Conservation (phyloP, 2,888 invertebrate species). For the Drosophila greeni region DNA sequence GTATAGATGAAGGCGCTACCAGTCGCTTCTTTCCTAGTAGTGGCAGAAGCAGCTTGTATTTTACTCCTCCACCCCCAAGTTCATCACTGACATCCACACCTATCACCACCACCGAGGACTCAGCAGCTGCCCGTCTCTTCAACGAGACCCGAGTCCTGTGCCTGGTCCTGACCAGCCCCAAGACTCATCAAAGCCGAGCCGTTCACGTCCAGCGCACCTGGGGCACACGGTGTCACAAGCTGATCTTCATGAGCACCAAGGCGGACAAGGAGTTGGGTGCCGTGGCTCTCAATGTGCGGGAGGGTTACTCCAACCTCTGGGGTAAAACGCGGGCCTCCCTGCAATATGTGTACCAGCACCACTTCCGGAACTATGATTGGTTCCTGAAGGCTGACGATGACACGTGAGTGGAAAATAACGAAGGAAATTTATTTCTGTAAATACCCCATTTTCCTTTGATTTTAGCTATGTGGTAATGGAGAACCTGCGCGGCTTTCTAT, state of each 20-base stretch:
- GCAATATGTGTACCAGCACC: constrained; percentile 89
- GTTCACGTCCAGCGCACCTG: constrained; percentile 95
- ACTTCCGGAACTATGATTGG: constrained; percentile 93
- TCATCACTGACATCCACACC: not conserved
- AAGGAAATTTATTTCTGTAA: too few relatives aligned
- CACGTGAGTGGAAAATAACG: constrained; percentile 18
- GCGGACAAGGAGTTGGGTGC: constrained; percentile 86
- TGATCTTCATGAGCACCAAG: constrained; percentile 90
- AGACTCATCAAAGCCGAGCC: constrained; percentile 91
- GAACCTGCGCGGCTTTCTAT: constrained; percentile 92
- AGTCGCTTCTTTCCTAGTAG: not conserved
- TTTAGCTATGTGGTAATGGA: constrained; percentile 94
- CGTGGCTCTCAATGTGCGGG: constrained; percentile 87
- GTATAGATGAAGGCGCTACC: not conserved
- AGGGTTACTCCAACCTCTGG: constrained; percentile 94
- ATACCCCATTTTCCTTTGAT: constrained; percentile 53
- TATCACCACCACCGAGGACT: not conserved
- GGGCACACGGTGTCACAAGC: constrained; percentile 92
- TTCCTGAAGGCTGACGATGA: constrained; percentile 83
- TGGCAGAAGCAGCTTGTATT: not conserved
- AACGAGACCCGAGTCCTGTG: constrained; percentile 91
- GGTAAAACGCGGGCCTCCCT: constrained; percentile 96
- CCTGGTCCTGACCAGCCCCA: constrained; percentile 96
- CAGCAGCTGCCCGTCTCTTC: constrained; percentile 78
- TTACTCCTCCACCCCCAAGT: too few relatives aligned